Evolutionary conservation across 1,140 invertebrate genomes (phyloP), one percentile per base, ranked within the genome.

Genomic region (Stegodyphus mimosarum): DNA sequence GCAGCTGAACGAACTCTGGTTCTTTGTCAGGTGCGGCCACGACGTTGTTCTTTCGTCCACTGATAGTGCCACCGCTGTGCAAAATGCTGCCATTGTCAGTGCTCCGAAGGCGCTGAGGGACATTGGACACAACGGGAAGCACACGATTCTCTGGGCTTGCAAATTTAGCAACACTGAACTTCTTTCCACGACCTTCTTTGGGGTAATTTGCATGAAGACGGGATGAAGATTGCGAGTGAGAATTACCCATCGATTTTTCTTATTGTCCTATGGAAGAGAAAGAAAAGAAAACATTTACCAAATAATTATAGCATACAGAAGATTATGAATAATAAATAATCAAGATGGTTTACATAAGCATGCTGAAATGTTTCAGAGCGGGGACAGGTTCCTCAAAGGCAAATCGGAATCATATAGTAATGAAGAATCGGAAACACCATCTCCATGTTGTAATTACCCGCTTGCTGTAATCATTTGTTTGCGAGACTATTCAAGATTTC

Each of bases 81-180:
- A 96, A 90, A 87, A 95, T 95, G 87, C 92, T 93, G 17, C 95
- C 95, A 91, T 96, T 96, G 89, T 95, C 93, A 6, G 95, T 96
- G 67, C 93, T 92, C 52, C 94, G 92, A 50, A 95, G 90, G 66
- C 93, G 91, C 84, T 91, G 91, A 49, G 91, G 91, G 13, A 93
- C 17, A 60, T 63, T 75, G 2, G 84, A 17, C 5, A 69, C 64
- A 3, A 69, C 33, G 17, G 86, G 86, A 33, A 87, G 74, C 17
- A 87, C 86, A 48, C 79, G 78, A 33, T 83, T 87, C 33, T 83
- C 74, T 15, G 86, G 85, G 50, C 72, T 80, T 13, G 85, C 85
- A 49, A 86, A 86, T 60, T 80, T 80, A 5, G 52, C 18, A 6
- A 13, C 9, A 6, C 15, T 55, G 18, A 69, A 69, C 9, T 78